Evolutionary conservation across 2,888 invertebrate genomes (phyloP).

Genomic region (Muscina levida): DNA sequence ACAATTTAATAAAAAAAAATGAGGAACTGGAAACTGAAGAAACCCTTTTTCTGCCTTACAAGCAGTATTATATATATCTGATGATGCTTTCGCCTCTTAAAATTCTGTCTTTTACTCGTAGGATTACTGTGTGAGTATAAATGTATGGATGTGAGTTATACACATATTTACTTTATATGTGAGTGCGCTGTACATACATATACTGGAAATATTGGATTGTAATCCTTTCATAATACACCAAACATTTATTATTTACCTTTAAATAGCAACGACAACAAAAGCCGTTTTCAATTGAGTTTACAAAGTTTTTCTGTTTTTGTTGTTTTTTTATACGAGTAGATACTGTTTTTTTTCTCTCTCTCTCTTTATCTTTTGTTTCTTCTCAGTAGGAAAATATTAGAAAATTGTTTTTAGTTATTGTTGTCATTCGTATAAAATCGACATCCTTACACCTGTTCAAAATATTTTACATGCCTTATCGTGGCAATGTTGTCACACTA

Average conservation of each 20-base stretch:
- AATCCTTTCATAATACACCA: conserved; percentile 7
- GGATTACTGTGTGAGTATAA: no score
- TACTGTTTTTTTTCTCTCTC: neutral
- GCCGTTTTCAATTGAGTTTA: conserved; percentile 3
- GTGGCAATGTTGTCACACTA: neutral
- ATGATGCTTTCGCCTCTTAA: neutral
- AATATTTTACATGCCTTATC: neutral
- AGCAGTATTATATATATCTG: neutral
- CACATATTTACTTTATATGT: no score
- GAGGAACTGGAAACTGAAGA: neutral
- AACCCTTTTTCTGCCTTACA: neutral
- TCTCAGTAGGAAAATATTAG: conserved; percentile 11
- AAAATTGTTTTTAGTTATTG: no score
- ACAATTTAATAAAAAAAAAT: conserved; percentile 13
- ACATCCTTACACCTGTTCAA: conserved; percentile 23
- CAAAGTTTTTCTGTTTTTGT: neutral
- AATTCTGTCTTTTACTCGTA: neutral
- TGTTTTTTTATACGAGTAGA: neutral
- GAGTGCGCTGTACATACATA: no score
- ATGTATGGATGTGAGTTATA: no score
- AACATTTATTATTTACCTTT: conserved; percentile 6
- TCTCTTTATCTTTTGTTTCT: neutral
- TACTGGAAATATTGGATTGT: neutral
- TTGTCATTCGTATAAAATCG: conserved; percentile 6
- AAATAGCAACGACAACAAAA: conserved; percentile 14